Evolutionary conservation across 1,140 invertebrate species (phyloP).

Genomic region (Drosophila kohkoa): DNA sequence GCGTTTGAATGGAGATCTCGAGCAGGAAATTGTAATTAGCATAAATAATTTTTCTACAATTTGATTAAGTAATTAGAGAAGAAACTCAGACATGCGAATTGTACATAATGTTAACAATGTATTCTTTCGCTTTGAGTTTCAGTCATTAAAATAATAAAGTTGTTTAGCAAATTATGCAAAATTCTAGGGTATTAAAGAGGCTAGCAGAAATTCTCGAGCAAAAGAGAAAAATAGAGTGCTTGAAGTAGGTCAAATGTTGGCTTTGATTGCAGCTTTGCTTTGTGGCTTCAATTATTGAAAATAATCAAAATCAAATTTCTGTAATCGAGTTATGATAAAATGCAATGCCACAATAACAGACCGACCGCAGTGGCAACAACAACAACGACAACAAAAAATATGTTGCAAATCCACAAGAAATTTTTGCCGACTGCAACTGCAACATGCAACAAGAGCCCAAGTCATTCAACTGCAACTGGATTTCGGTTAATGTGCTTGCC

Average conservation of each 20-base stretch:
- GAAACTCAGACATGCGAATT: neutral
- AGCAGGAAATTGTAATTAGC: constrained; percentile 15
- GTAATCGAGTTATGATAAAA: constrained; percentile 55
- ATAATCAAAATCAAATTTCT: constrained; percentile 51
- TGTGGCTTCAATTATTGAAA: constrained; percentile 32
- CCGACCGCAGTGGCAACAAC: constrained; percentile 7
- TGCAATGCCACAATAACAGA: constrained; percentile 16
- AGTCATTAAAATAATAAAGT: constrained; percentile 16
- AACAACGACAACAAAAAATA: constrained; percentile 20
- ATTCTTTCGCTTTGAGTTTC: neutral
- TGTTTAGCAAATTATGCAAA: neutral
- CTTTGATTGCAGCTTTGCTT: constrained; percentile 23
- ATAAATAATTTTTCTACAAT: neutral
- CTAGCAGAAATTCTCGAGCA: neutral
- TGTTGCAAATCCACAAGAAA: constrained; percentile 53
- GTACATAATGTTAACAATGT: neutral
- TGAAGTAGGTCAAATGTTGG: constrained; percentile 46
- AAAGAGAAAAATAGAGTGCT: constrained; percentile 9
- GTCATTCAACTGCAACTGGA: constrained; percentile 78
- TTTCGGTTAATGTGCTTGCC: constrained; percentile 73
- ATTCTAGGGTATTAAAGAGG: neutral
- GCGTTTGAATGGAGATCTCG: neutral
- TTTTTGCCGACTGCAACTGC: constrained; percentile 37
- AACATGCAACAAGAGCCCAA: constrained; percentile 54
- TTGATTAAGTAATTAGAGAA: constrained; percentile 3